Evolutionary conservation across 2,797 vertebrate genomes (phyloP).

Genomic region (Oryzias dopingdopingensis): DNA sequence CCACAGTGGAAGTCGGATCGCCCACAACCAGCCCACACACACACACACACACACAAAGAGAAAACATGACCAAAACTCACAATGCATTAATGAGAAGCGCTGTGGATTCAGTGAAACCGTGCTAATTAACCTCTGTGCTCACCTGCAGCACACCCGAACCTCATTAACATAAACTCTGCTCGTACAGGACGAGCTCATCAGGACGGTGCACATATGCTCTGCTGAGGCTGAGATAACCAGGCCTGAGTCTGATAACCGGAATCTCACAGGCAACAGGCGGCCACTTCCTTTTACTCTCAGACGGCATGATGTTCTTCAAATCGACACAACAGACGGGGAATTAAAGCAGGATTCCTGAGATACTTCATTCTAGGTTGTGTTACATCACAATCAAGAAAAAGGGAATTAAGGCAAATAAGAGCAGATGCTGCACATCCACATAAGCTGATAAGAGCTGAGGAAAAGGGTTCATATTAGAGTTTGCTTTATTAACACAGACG

Average conservation of each 20-base stretch:
- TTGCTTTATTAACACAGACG: no score
- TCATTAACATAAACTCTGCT: conserved; percentile 20
- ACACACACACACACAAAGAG: conserved; percentile 36
- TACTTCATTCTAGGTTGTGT: no score
- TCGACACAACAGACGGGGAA: no score
- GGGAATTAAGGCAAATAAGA: no score
- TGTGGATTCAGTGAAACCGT: conserved; percentile 9
- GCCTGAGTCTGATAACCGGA: conserved; percentile 11
- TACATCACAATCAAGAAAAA: no score
- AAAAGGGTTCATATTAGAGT: no score
- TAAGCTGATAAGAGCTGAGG: no score
- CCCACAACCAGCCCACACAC: conserved; percentile 54
- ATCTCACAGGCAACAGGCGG: conserved; percentile 32
- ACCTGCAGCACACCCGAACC: conserved; percentile 20
- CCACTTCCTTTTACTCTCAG: conserved; percentile 24
- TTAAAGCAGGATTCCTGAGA: neutral
- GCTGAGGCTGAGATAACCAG: conserved; percentile 33
- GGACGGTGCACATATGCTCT: conserved; percentile 4
- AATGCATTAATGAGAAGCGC: conserved; percentile 25
- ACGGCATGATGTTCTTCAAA: conserved; percentile 21
- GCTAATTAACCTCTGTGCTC: conserved; percentile 21
- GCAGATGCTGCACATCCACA: no score
- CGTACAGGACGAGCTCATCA: conserved; percentile 9
- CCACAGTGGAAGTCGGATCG: conserved; percentile 63
- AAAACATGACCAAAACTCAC: conserved; percentile 11